These are phyloP conservation scores for Pitta sordida DNA, from an alignment of 2,113 vertebrate species.

Conservation along the genomic window DNA sequence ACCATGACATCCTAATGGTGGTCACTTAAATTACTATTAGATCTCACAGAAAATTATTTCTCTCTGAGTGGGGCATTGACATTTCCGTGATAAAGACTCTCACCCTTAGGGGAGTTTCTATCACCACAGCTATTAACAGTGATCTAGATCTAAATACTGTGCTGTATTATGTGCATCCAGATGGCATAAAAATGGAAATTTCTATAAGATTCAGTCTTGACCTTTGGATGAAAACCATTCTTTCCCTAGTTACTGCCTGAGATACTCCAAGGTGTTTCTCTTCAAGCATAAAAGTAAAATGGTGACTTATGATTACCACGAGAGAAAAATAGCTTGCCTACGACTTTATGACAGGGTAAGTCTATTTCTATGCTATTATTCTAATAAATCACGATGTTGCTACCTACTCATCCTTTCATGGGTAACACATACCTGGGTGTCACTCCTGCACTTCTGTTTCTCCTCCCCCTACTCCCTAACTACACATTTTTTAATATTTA, in stretches of 20 bases:
- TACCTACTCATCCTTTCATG: background rate
- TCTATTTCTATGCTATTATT: slow-evolving; percentile 5
- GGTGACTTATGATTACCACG: slow-evolving; percentile 48
- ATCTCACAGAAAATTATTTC: slow-evolving; percentile 33
- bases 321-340: slow-evolving; percentile 13
- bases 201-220: slow-evolving; percentile 46
- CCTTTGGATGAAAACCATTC: slow-evolving; percentile 60
- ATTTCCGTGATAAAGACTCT: slow-evolving; percentile 64
- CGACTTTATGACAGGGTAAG: background rate
- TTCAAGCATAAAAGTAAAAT: slow-evolving; percentile 33
- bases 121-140: slow-evolving; percentile 55
- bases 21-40: slow-evolving; percentile 40
- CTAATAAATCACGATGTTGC: slow-evolving; percentile 2
- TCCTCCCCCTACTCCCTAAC: background rate
- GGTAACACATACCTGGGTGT: background rate
- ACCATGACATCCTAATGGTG: background rate
- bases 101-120: slow-evolving; percentile 36
- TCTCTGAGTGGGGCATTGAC: slow-evolving; percentile 41
- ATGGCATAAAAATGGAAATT: slow-evolving; percentile 67
- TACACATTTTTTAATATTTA: background rate
- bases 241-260: background rate
- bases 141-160: slow-evolving; percentile 44
- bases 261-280: slow-evolving; percentile 1
- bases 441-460: background rate
- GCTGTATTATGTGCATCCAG: background rate